Base-by-base conservation (phyloP, 2,888 invertebrate species). In the Meganola albula region DNA sequence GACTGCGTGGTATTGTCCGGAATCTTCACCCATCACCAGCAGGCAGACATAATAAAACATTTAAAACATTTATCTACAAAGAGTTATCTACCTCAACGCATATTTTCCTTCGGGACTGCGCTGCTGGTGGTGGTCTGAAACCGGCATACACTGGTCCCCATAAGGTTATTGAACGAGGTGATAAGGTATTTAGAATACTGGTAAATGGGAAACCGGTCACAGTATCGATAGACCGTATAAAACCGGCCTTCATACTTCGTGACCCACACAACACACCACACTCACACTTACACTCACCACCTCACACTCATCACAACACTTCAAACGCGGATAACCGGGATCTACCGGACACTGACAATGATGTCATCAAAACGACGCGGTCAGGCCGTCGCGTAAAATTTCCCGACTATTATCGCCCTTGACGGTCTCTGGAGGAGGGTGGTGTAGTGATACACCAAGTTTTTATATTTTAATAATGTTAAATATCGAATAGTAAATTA, bases 71-170 rank as follows among this genome's bases (percentile, higher is more conserved):
- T 21, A 22, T 62, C 1, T 53, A 24, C 20, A 60, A 60, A 30
- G 57, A 58, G 0, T 36, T 61, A 0, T 20, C 31, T 1, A 47
- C 40, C 1, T 11, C 30, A 2, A 28, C 12, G 6, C 49, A 55
- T 14, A 54, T 58, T 0, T 58, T 54, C 27, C 32, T 59, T 0
- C 18, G 55, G 1, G 53, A 58, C 12, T 52, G 57, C 16, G 32
- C 45, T 0, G 3, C 37, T 10, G 45, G 46, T 22, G 46, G 50
- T 2, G 12, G 53, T 1, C 28, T 60, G 1, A 38, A 54, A 22
- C 51, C 60, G 0, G 40, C 58, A 0, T 60, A 58, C 24, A 34
- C 54, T 0, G 58, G 58, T 2, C 63, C 59, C 4, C 34, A 60
- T 13, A 21, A 42, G 18, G 53, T 58, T 0, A 1, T 58, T 1